Base-by-base conservation (phyloP, 2,797 vertebrate genomes). In the Hydrophis major region DNA sequence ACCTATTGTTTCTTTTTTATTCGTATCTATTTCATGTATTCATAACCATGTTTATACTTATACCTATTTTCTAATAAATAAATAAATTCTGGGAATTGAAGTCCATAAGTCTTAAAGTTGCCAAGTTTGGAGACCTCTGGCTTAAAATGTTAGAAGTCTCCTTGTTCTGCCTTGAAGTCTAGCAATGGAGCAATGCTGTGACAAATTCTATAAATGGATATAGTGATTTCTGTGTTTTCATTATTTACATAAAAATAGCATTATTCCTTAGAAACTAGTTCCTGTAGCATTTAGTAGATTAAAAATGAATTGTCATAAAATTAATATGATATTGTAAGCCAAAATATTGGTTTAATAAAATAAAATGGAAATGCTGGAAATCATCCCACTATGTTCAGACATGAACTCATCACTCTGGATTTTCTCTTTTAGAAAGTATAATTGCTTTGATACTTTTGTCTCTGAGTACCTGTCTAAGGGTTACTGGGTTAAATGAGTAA, bases 371-470 rank as follows among this genome's bases (percentile, higher is more conserved):
- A 0, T 89, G 66, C 86, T 91, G 55, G 88, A 93, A 50, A 88
- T 50, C 92, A 95, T 91, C 42, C 66, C 32, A 83, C 28, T 53
- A 56, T 55, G 89, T 92, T 83, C 0, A 53, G 50, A 88, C 66
- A 0, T 0, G 2, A 32, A 96, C 93, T 47, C 89, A 86, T 90
- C 8, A 95, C 93, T 96, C 92, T 87, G 91, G 93, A 74, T 20
- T 83, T 83, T 83, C 37, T 83, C 20, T 90, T 92, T 57, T 89
- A 87, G 60, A 86, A 94, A 93, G 89, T 91, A 93, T 90, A 94
- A 53, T 94, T 93, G 90, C 90, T 94, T 96, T 92, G 95, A 90
- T 60, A 88, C 93, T 96, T 55, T 61, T 92, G 95, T 94, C 57
- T 93, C 93, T 96, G 42, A 57, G 94, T 93, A 22, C 8, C 94